A percentile compares a stretch with the other conserved stretches of the same genome.
Conservation (phyloP, 2,113 vertebrate species). For the Zosterops lateralis region DNA sequence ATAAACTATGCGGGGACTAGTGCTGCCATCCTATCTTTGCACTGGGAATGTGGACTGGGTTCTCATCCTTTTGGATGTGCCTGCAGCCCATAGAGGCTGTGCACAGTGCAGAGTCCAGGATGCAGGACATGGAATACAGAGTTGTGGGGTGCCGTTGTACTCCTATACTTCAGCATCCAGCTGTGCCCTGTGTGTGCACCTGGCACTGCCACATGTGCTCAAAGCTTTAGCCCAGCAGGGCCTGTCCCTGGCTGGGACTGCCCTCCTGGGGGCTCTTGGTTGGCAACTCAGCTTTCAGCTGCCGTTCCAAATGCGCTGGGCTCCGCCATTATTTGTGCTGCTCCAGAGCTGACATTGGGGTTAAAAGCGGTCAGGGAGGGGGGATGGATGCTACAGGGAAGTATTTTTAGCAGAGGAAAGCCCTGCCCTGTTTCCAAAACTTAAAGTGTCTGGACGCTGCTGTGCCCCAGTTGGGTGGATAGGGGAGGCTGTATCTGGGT, state of each 20-base stretch:
- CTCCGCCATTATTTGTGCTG: background rate
- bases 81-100: accelerated
- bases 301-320: accelerated
- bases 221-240: background rate
- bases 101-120: background rate
- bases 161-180: background rate
- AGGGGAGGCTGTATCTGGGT: background rate
- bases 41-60: background rate
- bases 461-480: background rate
- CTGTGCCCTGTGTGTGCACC: background rate
- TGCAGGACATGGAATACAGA: background rate
- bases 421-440: background rate
- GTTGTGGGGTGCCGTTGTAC: too few species aligned
- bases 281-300: background rate
- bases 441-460: accelerated
- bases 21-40: background rate
- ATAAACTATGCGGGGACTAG: slow-evolving; percentile 44
- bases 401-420: background rate
- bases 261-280: accelerated
- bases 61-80: background rate
- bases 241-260: background rate
- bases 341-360: background rate
- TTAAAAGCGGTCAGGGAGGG: accelerated
- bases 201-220: too few species aligned
- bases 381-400: background rate